Conservation (phyloP, 2,113 vertebrate species). For the Ceyx melanurus region DNA sequence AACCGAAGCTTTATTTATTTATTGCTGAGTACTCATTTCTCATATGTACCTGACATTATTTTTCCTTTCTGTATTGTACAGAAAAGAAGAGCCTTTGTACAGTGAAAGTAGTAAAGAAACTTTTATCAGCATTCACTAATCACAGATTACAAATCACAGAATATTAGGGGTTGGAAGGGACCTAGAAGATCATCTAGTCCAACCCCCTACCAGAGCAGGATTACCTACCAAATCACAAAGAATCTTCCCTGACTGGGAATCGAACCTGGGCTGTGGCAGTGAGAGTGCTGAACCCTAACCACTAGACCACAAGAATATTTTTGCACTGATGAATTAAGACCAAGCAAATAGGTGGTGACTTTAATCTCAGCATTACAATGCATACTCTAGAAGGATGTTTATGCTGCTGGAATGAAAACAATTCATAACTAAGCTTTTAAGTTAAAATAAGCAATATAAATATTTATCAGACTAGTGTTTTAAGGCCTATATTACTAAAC, state of each 20-base stretch:
- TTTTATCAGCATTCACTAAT: slow-evolving; percentile 2
- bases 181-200: too few species aligned
- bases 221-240: too few species aligned
- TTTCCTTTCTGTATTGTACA: neutral
- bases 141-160: too few species aligned
- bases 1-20: neutral
- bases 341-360: slow-evolving; percentile 31
- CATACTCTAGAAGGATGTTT: slow-evolving; percentile 63
- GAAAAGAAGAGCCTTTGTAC: neutral
- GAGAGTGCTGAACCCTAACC: too few species aligned
- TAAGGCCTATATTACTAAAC: slow-evolving; percentile 51
- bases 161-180: too few species aligned
- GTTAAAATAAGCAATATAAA: slow-evolving; percentile 67
- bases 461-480: slow-evolving; percentile 58
- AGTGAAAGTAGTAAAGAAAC: neutral
- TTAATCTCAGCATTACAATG: slow-evolving; percentile 15
- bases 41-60: neutral
- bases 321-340: slow-evolving; percentile 26
- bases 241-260: too few species aligned
- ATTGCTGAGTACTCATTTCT: neutral
- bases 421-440: slow-evolving; percentile 66
- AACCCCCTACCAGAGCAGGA: too few species aligned
- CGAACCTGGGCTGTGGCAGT: too few species aligned
- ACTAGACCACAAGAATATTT: neutral
- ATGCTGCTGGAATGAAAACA: slow-evolving; percentile 66